Base-by-base conservation (phyloP, 2,888 invertebrate species). In the Blastobasis adustella region DNA sequence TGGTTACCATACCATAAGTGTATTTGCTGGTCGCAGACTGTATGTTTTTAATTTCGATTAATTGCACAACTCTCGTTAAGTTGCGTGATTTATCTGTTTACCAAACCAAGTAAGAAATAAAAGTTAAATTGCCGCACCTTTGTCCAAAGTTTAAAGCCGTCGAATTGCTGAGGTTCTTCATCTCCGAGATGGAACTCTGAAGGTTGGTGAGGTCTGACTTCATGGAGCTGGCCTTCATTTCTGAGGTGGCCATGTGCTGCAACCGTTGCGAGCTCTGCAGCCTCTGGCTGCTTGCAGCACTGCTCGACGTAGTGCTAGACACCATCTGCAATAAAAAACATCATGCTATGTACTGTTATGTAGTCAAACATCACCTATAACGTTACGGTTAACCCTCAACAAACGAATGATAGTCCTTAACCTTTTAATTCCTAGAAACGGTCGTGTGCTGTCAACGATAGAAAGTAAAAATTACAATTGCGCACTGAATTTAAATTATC, bases 121-220 rank as follows among this genome's bases (percentile, higher is more conserved):
- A 23, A 1, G 23, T 23, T 2, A 23, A 23, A 23, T 23, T 23
- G 3, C 23, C 71, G 71, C 59, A 87, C 87, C 86, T 81, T 73
- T 85, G 82, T 68, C 80, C 78, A 64, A 87, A 85, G 65, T 83
- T 86, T 64, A 83, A 74, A 54, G 84, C 82, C 52, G 83, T 76
- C 46, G 84, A 72, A 65, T 73, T 85, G 66, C 86, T 87, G 55
- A 94, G 87, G 68, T 93, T 95, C 85, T 95, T 95, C 92, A 96
- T 95, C 88, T 96, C 95, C 57, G 94, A 93, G 80, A 96, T 94
- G 72, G 95, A 94, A 75, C 93, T 94, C 79, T 96, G 93, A 59
- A 96, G 90, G 73, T 94, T 94, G 55, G 91, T 90, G 48, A 94
- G 89, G 78, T 95, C 94, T 58, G 93, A 94, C 84, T 95, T 95